Conservation (phyloP, 2,113 vertebrate genomes). For the Callipepla californica region DNA sequence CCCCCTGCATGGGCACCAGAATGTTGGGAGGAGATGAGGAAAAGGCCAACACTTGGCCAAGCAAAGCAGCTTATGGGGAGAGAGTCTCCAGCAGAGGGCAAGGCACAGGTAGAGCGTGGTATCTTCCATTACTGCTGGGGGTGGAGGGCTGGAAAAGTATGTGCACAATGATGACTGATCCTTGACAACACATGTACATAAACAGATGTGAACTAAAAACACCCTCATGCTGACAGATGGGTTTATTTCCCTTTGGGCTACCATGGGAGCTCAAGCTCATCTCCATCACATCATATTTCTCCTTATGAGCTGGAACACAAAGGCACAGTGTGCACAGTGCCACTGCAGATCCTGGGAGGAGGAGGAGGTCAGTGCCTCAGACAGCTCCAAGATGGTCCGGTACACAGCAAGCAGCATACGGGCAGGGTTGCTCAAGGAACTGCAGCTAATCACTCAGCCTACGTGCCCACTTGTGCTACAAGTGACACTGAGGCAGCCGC, state of each 20-base stretch:
- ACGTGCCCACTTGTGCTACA: accelerated
- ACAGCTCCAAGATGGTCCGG: not conserved
- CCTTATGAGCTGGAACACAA: not conserved
- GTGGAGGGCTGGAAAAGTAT: not conserved
- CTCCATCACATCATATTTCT: not conserved
- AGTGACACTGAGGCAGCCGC: not conserved
- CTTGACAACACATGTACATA: not conserved
- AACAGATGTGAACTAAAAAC: not conserved
- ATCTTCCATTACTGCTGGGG: not conserved
- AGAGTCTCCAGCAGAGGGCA: not conserved
- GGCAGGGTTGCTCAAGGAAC: not conserved
- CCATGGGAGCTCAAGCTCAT: not conserved
- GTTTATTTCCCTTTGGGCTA: not conserved
- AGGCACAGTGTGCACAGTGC: accelerated
- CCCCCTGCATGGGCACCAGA: not conserved
- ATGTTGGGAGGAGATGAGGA: not conserved
- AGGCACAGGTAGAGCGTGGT: not conserved
- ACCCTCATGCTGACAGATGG: not conserved
- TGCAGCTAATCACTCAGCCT: not conserved
- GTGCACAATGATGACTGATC: not conserved
- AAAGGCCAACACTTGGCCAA: not conserved
- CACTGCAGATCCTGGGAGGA: not conserved
- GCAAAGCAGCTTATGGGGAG: not conserved
- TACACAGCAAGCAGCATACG: not conserved
- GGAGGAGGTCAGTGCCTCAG: not conserved